Evolutionary conservation across 2,888 invertebrate genomes (phyloP), one percentile per base, ranked within the genome.

Genomic region (Xanthia togata): DNA sequence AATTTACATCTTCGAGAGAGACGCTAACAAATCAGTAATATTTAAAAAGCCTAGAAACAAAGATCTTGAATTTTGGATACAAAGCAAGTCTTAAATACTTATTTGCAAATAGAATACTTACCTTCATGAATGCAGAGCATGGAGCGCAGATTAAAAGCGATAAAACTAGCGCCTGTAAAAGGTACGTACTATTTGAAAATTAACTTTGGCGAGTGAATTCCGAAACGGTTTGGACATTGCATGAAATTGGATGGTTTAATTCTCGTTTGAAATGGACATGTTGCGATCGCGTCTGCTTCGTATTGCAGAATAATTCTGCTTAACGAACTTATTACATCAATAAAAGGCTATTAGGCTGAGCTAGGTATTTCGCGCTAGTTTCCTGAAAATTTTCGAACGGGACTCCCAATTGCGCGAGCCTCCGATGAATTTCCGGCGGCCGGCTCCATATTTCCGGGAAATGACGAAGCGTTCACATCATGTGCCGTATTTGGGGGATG

Each of bases 371-470:
- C 79, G 82, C 71, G 82, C 84, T 92, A 91, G 93, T 94, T 94
- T 94, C 93, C 93, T 91, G 91, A 78, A 89, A 92, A 85, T 93
- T 91, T 94, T 93, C 91, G 87, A 92, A 90, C 88, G 89, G 87
- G 81, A 86, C 86, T 91, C 91, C 94, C 93, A 95, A 95, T 95
- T 94, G 92, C 90, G 87, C 90, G 88, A 90, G 90, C 88, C 91
- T 92, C 89, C 91, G 90, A 92, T 91, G 92, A 95, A 95, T 95
- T 95, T 95, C 95, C 95, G 93, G 76, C 88, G 88, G 88, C 89
- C 90, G 88, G 90, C 89, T 92, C 90, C 88, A 92, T 90, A 92
- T 93, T 94, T 95, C 95, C 95, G 92, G 92, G 78, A 90, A 89
- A 93, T 94, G 93, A 94, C 92, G 93, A 91, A 93, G 90, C 90